Conservation (phyloP, 2,113 vertebrate species). For the Meriones unguiculatus region DNA sequence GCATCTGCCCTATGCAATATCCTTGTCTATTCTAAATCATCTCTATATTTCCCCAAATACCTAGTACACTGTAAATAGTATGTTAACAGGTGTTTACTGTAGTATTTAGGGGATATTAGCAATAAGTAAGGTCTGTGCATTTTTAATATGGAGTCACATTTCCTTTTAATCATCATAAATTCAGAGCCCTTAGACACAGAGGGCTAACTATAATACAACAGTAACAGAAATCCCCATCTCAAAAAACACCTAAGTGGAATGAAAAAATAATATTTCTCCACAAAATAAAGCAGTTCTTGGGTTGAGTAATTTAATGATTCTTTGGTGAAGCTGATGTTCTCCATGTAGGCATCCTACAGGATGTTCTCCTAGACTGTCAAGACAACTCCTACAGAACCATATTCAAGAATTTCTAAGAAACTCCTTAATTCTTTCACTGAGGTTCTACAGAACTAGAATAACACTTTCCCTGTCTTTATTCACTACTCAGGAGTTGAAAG, state of each 20-base stretch:
- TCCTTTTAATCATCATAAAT: background rate
- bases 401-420: background rate
- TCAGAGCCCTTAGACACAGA: background rate
- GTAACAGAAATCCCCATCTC: background rate
- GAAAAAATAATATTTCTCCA: background rate
- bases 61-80: too few species aligned
- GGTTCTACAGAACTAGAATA: too few species aligned
- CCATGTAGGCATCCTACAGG: too few species aligned
- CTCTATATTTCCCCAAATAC: background rate
- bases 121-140: background rate
- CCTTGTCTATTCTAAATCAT: background rate
- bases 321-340: background rate
- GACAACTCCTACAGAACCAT: background rate
- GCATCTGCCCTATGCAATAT: background rate
- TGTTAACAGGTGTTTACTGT: background rate
- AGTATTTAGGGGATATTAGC: background rate
- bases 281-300: background rate
- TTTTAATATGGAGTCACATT: background rate
- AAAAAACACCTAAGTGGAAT: background rate
- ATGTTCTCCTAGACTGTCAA: background rate
- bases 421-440: background rate
- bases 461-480: background rate
- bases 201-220: background rate
- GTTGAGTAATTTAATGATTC: background rate
- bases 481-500: background rate